These are phyloP conservation scores for Synergus itoensis DNA, from an alignment of 2,888 invertebrate genomes.

Conservation along the genomic window DNA sequence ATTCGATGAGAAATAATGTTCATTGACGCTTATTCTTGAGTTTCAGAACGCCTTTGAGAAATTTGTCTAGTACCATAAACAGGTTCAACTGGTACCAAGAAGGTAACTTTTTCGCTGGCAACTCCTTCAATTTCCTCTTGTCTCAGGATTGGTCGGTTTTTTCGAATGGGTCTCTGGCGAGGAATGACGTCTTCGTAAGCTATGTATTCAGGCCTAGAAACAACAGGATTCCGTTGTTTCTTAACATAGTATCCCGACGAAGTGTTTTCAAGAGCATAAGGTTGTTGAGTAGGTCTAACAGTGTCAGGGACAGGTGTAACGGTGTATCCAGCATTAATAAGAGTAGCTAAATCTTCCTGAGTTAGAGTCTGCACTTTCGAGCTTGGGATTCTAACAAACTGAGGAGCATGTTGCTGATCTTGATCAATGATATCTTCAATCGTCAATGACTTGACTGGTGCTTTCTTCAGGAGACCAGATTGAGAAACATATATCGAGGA, in stretches of 20 bases:
- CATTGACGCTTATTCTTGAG: slow-evolving; percentile 23
- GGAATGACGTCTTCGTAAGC: slow-evolving; percentile 67
- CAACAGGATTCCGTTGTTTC: slow-evolving; percentile 64
- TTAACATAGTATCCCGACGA: slow-evolving; percentile 68
- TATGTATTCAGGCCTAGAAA: slow-evolving; percentile 68
- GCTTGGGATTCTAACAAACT: slow-evolving; percentile 65
- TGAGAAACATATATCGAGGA: slow-evolving; percentile 71
- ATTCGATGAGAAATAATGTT: slow-evolving; percentile 7
- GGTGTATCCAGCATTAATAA: slow-evolving; percentile 74
- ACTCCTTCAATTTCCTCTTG: slow-evolving; percentile 62
- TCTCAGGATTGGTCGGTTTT: slow-evolving; percentile 66
- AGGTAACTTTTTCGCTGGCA: slow-evolving; percentile 70
- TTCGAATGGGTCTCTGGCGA: slow-evolving; percentile 65
- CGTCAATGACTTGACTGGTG: slow-evolving; percentile 71
- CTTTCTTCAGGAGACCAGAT: slow-evolving; percentile 70
- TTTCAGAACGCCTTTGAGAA: slow-evolving; percentile 16
- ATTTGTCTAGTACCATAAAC: slow-evolving; percentile 67
- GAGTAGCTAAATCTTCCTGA: slow-evolving; percentile 70
- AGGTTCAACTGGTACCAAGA: slow-evolving; percentile 71
- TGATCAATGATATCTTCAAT: slow-evolving; percentile 71
- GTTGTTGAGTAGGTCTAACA: slow-evolving; percentile 63
- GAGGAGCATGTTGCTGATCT: slow-evolving; percentile 63
- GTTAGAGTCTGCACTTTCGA: slow-evolving; percentile 67
- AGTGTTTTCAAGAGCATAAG: slow-evolving; percentile 63
- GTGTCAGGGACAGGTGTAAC: slow-evolving; percentile 71